These are phyloP conservation scores for Sander lucioperca DNA, from an alignment of 2,113 vertebrate genomes.

Conservation along the genomic window DNA sequence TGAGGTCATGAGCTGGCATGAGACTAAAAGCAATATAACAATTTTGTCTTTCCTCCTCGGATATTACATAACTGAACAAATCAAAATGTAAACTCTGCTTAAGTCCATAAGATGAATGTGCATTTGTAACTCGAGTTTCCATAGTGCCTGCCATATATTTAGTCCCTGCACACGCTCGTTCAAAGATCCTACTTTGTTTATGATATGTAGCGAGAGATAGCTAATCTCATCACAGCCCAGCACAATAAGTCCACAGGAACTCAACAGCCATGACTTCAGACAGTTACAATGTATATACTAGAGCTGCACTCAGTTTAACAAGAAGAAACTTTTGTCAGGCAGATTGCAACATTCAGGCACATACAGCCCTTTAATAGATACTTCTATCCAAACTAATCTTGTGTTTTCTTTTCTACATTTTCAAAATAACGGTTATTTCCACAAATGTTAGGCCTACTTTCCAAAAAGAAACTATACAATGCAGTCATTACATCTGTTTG, in stretches of 20 bases:
- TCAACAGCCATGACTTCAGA: constrained; percentile 50
- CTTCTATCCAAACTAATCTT: background rate
- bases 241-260: constrained; percentile 34
- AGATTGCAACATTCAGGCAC: constrained; percentile 32
- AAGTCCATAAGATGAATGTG: constrained; percentile 39
- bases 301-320: constrained; percentile 52
- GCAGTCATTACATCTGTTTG: background rate
- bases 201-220: constrained; percentile 51
- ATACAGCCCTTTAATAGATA: constrained; percentile 17
- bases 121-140: constrained; percentile 26
- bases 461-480: background rate
- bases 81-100: constrained; percentile 33
- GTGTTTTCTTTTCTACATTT: background rate
- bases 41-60: background rate
- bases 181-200: constrained; percentile 65
- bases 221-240: constrained; percentile 44
- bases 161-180: constrained; percentile 26
- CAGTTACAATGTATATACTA: constrained; percentile 41
- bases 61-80: constrained; percentile 21
- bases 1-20: background rate
- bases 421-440: background rate
- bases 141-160: constrained; percentile 30
- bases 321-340: constrained; percentile 23
- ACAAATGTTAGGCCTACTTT: background rate
- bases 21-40: background rate